These are phyloP conservation scores for Ceratina calcarata DNA, from an alignment of 1,140 invertebrate genomes.

Conservation along the genomic window DNA sequence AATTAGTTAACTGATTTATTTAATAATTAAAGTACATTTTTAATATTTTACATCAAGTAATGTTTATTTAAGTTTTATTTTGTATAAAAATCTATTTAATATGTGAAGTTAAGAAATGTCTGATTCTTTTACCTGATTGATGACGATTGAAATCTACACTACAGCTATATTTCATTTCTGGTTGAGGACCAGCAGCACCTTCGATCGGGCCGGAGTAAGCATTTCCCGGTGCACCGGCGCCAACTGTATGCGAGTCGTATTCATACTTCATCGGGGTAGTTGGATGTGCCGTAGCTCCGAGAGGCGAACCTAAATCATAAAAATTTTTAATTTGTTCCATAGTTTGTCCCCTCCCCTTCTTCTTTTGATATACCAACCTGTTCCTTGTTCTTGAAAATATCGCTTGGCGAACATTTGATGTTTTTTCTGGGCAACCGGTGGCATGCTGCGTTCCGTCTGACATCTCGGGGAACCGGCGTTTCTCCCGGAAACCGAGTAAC, in stretches of 20 bases:
- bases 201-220: constrained; percentile 79
- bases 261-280: constrained; percentile 84
- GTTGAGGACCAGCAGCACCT: constrained; percentile 81
- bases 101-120: too few species aligned
- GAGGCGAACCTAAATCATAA: constrained; percentile 65
- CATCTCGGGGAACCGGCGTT: constrained; percentile 71
- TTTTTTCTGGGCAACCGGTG: constrained; percentile 93
- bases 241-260: constrained; percentile 81
- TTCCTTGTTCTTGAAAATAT: constrained; percentile 86
- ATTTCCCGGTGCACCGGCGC: constrained; percentile 79
- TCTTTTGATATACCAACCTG: constrained; percentile 51
- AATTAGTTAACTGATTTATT: too few species aligned
- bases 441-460: constrained; percentile 76
- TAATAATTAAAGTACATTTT: neutral
- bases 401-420: constrained; percentile 95
- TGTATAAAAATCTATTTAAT: neutral
- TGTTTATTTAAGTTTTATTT: neutral
- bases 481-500: constrained; percentile 80
- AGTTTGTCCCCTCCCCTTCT: neutral
- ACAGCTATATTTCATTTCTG: constrained; percentile 87
- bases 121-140: constrained; percentile 73
- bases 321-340: neutral
- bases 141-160: constrained; percentile 86
- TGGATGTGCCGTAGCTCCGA: constrained; percentile 76
- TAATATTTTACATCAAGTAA: neutral